These are phyloP conservation scores for Diphyllodes magnificus DNA, from an alignment of 2,113 vertebrate species.

Conservation along the genomic window DNA sequence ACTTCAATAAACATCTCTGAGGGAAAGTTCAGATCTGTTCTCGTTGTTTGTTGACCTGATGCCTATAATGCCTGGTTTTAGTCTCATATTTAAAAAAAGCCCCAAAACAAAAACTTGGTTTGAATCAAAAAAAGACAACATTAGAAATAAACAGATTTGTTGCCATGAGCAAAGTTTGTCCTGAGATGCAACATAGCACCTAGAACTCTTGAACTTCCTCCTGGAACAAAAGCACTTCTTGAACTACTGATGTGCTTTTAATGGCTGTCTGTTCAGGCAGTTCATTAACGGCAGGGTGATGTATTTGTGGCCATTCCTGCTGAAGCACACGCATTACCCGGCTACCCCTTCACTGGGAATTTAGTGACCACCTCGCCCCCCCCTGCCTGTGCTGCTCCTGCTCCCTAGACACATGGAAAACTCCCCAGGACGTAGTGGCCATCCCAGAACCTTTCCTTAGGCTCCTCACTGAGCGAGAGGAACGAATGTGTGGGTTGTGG, in stretches of 20 bases:
- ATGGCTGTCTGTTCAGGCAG: not conserved
- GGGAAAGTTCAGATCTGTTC: not conserved
- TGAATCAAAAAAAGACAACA: not conserved
- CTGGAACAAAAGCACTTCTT: not conserved
- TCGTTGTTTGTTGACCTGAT: not conserved
- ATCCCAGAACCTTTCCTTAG: not conserved
- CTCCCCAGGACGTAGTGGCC: not conserved
- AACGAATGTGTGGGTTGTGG: not conserved
- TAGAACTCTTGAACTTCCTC: not conserved
- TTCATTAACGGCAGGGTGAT: not conserved
- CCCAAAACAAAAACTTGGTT: not conserved
- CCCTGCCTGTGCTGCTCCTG: not conserved
- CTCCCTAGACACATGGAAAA: not conserved
- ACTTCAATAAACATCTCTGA: conserved; percentile 9
- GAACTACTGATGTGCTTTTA: not conserved
- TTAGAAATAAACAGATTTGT: not conserved
- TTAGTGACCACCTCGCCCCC: not conserved
- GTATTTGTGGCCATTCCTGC: not conserved
- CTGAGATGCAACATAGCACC: not conserved
- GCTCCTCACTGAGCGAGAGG: not conserved
- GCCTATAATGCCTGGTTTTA: not conserved
- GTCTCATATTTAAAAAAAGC: not conserved
- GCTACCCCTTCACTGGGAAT: no score
- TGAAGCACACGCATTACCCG: not conserved
- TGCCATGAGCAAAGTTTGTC: not conserved